Conservation (phyloP, 1,140 invertebrate genomes). For the Trypoxylus dichotomus region DNA sequence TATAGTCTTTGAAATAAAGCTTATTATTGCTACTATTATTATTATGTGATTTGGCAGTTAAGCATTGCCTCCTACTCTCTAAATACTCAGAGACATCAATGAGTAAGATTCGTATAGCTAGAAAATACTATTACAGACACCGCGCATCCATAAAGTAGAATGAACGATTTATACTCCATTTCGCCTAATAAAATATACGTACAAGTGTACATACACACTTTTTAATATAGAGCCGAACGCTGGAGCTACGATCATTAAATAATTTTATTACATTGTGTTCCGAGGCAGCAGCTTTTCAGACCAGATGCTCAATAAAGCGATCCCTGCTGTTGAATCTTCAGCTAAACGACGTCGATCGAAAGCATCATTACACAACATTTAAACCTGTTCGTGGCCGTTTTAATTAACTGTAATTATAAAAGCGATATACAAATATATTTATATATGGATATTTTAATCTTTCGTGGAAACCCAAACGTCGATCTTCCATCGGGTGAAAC, state of each 20-base stretch:
- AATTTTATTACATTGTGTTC: background rate
- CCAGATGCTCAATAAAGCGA: background rate
- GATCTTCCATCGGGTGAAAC: background rate
- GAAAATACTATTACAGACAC: too few species aligned
- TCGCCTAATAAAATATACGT: background rate
- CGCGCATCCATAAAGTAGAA: too few species aligned
- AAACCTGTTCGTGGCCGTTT: background rate
- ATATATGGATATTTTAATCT: background rate
- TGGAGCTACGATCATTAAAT: background rate
- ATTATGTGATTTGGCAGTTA: too few species aligned
- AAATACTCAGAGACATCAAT: too few species aligned
- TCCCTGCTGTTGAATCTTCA: background rate
- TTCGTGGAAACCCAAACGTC: background rate
- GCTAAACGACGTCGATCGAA: background rate
- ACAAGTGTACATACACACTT: background rate
- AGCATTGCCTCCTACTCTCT: too few species aligned
- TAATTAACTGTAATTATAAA: slow-evolving; percentile 24
- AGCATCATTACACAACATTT: slow-evolving; percentile 3
- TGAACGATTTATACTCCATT: too few species aligned
- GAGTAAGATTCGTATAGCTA: too few species aligned
- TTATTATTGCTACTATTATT: too few species aligned
- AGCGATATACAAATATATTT: background rate
- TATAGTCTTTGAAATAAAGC: too few species aligned
- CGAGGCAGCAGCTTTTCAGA: background rate
- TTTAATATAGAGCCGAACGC: background rate